Evolutionary conservation across 2,797 vertebrate genomes (phyloP).

Genomic region (Malurus leucopterus): DNA sequence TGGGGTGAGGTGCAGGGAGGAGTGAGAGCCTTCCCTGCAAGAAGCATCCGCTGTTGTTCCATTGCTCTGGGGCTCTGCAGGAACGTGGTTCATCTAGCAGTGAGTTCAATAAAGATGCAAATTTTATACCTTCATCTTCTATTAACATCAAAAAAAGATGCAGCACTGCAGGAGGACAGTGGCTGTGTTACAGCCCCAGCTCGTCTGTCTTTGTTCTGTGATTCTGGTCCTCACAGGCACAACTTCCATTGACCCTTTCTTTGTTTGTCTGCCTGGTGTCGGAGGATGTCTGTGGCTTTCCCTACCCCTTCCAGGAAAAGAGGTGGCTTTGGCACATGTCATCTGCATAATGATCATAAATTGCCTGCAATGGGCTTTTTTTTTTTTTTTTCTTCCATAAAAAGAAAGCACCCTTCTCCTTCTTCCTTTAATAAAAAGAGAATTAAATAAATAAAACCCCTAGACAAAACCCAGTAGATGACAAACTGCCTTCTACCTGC

Average conservation of each 20-base stretch:
- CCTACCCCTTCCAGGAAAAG: neutral
- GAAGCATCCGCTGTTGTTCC: neutral
- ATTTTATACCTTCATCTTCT: constrained; percentile 31
- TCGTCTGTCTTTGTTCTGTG: neutral
- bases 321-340: neutral
- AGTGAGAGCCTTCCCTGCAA: neutral
- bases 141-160: neutral
- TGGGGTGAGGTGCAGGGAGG: neutral
- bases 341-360: neutral
- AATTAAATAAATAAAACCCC: neutral
- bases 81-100: neutral
- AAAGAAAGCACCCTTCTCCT: neutral
- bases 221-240: neutral
- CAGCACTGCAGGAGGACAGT: neutral
- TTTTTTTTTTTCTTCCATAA: neutral
- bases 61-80: neutral
- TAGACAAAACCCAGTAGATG: neutral
- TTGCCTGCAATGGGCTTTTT: neutral
- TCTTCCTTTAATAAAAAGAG: neutral
- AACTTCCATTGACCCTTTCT: neutral
- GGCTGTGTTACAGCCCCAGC: neutral
- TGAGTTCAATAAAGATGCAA: constrained; percentile 26
- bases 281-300: neutral
- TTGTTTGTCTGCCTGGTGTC: neutral
- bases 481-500: constrained; percentile 60